Conservation (phyloP, 2,888 invertebrate species). For the Anodontia alba region DNA sequence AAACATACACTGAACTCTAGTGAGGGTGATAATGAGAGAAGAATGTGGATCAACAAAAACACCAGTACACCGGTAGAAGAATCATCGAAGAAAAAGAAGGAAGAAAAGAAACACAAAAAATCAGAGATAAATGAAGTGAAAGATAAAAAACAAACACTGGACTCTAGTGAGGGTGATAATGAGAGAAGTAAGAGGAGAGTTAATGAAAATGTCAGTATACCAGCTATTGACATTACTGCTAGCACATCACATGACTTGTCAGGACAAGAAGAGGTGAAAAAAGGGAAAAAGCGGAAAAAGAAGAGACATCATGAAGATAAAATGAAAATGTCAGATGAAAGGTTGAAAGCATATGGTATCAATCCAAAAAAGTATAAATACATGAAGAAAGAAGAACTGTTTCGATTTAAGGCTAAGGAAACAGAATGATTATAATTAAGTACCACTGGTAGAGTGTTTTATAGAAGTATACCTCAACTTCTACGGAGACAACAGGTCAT, state of each 20-base stretch:
- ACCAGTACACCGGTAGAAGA: too few species aligned
- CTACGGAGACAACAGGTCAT: too few species aligned
- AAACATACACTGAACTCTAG: too few species aligned
- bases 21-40: too few species aligned
- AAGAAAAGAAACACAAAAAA: not conserved
- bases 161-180: not conserved
- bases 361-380: conserved; percentile 82
- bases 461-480: too few species aligned
- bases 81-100: not conserved
- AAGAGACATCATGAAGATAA: conserved; percentile 62
- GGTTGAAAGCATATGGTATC: conserved; percentile 94
- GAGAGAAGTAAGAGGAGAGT: conserved; percentile 19
- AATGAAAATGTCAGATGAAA: conserved; percentile 88
- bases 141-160: not conserved
- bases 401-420: conserved; percentile 29
- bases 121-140: not conserved
- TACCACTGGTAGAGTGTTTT: too few species aligned
- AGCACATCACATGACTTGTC: not conserved
- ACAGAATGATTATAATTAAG: not conserved
- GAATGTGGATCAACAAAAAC: too few species aligned
- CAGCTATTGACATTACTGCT: not conserved
- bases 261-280: not conserved
- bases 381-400: conserved; percentile 63
- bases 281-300: conserved; percentile 57
- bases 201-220: conserved; percentile 25